Conservation (phyloP, 2,888 invertebrate species). For the Micropterix aruncella region DNA sequence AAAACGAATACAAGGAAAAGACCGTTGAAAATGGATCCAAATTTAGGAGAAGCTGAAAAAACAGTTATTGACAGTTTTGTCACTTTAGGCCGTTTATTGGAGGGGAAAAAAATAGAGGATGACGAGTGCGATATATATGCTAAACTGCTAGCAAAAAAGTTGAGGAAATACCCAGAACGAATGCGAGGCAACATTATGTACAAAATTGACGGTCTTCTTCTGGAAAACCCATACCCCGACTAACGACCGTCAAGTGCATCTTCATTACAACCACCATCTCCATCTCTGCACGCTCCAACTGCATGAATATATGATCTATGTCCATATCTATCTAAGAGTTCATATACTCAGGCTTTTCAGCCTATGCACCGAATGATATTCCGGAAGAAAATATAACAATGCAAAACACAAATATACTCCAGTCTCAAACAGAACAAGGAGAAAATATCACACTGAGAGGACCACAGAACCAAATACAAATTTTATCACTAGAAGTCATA, state of each 20-base stretch:
- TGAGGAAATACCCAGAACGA: slow-evolving; percentile 4
- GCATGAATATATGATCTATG: not conserved
- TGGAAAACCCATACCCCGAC: slow-evolving; percentile 2
- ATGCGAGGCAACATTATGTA: slow-evolving; percentile 1
- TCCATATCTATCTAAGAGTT: not conserved
- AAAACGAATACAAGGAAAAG: too few species aligned
- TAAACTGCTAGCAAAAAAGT: slow-evolving; percentile 3
- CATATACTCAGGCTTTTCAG: not conserved
- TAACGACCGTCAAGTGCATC: not conserved
- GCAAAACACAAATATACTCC: too few species aligned
- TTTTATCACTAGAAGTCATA: too few species aligned
- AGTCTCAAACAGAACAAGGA: too few species aligned
- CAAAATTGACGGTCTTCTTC: slow-evolving; percentile 2
- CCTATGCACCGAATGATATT: too few species aligned
- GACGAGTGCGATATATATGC: slow-evolving; percentile 3
- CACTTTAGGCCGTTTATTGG: not conserved
- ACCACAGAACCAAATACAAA: too few species aligned
- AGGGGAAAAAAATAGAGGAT: slow-evolving; percentile 6
- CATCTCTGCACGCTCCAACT: not conserved
- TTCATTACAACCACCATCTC: not conserved
- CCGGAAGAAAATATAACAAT: too few species aligned
- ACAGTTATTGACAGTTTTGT: not conserved
- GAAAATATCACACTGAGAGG: too few species aligned
- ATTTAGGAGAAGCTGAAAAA: not conserved
- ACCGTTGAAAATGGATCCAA: too few species aligned